Evolutionary conservation across 2,113 vertebrate genomes (phyloP).

Genomic region (Halcyon malimbica): DNA sequence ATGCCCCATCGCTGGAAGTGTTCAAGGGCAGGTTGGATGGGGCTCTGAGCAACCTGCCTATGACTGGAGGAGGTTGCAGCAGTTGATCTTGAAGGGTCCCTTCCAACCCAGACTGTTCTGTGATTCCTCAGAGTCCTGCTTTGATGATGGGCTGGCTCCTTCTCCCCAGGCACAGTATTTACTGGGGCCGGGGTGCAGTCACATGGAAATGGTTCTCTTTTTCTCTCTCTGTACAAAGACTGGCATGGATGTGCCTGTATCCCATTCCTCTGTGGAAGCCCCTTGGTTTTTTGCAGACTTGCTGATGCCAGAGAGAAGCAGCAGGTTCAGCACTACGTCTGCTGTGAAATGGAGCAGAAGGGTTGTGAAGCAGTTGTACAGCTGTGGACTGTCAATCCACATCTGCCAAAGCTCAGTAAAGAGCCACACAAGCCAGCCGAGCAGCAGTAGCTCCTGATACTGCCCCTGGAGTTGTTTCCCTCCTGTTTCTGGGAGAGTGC

Average conservation of each 20-base stretch:
- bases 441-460: neutral
- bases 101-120: neutral
- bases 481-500: neutral
- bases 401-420: neutral
- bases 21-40: no score
- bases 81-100: neutral
- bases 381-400: neutral
- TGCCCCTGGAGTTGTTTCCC: neutral
- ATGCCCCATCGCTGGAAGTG: no score
- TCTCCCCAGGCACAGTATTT: neutral
- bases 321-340: neutral
- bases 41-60: no score
- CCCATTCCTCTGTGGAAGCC: neutral
- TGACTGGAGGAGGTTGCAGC: neutral
- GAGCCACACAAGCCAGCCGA: neutral
- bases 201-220: neutral
- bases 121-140: neutral
- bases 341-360: neutral
- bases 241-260: accelerated
- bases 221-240: accelerated
- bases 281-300: neutral
- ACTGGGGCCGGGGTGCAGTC: neutral
- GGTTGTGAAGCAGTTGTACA: neutral
- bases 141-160: neutral
- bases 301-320: neutral